These are phyloP conservation scores for Rhabditoides inermis DNA, from an alignment of 2,888 invertebrate genomes.

Conservation along the genomic window DNA sequence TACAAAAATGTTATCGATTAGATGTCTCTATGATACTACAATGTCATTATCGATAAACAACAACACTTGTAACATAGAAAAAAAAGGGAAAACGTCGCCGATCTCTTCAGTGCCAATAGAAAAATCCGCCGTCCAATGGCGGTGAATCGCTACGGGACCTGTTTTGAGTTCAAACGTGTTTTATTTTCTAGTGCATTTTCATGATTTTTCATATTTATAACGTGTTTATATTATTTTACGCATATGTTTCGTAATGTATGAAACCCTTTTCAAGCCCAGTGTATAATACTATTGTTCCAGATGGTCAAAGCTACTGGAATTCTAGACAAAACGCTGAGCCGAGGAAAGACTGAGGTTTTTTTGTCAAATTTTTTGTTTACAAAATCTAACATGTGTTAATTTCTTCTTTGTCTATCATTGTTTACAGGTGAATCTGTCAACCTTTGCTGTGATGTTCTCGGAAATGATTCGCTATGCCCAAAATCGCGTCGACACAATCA, in stretches of 20 bases:
- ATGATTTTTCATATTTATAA: neutral
- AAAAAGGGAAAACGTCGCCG: too few species aligned
- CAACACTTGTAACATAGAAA: too few species aligned
- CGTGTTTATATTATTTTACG: neutral
- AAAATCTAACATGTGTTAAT: neutral
- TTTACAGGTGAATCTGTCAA: slow-evolving; percentile 47
- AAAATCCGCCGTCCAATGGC: too few species aligned
- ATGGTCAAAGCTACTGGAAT: slow-evolving; percentile 40
- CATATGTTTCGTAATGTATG: neutral
- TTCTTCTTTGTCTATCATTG: neutral
- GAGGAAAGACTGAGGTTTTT: slow-evolving; percentile 46
- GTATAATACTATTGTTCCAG: neutral
- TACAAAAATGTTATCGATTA: too few species aligned
- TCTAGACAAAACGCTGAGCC: slow-evolving; percentile 47
- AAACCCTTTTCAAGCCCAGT: neutral
- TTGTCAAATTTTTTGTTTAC: neutral
- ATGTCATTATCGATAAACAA: too few species aligned
- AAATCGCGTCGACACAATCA: slow-evolving; percentile 75
- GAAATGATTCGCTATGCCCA: slow-evolving; percentile 97
- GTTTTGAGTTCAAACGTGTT: too few species aligned
- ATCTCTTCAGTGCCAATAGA: too few species aligned
- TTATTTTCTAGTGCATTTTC: neutral
- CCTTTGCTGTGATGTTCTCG: slow-evolving; percentile 88
- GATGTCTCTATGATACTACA: too few species aligned
- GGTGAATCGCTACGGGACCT: too few species aligned